Conservation (phyloP, 2,113 vertebrate genomes). For the Phrynocephalus versicolor region DNA sequence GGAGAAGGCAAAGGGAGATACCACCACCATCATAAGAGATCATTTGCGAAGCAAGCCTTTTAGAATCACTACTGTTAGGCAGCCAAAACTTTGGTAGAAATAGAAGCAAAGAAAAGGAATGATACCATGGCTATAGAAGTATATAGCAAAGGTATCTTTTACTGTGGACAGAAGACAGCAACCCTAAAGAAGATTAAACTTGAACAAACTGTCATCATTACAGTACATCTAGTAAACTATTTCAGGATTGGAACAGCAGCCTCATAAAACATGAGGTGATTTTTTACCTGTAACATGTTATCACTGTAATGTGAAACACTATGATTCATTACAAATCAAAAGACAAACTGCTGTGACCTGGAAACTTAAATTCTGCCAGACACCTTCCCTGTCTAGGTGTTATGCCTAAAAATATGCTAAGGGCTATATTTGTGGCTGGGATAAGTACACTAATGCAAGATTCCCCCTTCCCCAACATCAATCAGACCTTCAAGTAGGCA, state of each 20-base stretch:
- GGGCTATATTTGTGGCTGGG: too few relatives aligned
- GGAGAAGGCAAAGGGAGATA: neutral
- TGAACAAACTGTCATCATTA: neutral
- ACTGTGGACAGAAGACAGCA: conserved; percentile 52
- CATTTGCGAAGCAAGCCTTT: conserved; percentile 44
- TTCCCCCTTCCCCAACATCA: too few relatives aligned
- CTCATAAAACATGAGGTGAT: conserved; percentile 1
- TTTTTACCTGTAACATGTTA: conserved; percentile 45
- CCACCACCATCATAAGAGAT: neutral
- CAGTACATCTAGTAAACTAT: neutral
- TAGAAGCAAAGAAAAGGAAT: conserved; percentile 52
- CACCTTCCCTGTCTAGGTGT: neutral
- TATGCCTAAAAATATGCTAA: too few relatives aligned
- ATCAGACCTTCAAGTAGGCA: too few relatives aligned
- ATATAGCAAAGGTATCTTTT: conserved; percentile 48
- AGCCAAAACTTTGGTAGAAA: conserved; percentile 51
- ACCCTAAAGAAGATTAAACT: conserved; percentile 57
- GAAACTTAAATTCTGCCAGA: neutral
- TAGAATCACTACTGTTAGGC: conserved; percentile 32
- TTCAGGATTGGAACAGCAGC: neutral
- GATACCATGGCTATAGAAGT: conserved; percentile 57
- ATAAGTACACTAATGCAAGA: too few relatives aligned
- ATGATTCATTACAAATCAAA: neutral
- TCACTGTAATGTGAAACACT: conserved; percentile 51
- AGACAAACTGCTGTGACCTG: neutral